Base-by-base conservation (phyloP, 2,888 invertebrate species). In the Panzeria rudis region DNA sequence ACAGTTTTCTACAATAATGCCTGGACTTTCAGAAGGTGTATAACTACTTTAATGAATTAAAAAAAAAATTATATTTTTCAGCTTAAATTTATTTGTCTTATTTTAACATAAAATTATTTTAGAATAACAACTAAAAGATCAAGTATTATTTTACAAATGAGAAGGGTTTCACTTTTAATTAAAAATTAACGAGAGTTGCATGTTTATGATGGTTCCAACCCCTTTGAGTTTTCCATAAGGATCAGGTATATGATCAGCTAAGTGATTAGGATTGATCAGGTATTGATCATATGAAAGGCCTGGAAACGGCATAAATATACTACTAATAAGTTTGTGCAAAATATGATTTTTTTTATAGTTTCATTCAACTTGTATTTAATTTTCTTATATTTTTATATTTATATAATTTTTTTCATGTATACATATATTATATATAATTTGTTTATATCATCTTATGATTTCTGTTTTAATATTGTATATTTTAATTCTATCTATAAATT, bases 401-500 rank as follows among this genome's bases (percentile, higher is more conserved):
- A 38, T 54, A 52, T 59, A 25, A 52, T 38, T 25, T 25, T 54
- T 23, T 59, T 47, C n/a, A 69, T 54, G 41, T 71, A 62, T 41
- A 61, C 61, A 71, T 54, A n/a, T 47, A 13, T 66, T 50, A 29
- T 50, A 50, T n/a, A 50, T 50, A 3, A 20, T 9, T 20, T 20
- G 61, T 23, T 61, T 35, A 32, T 29, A 3, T 52, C 17, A 41
- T 23, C 23, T 62, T 9, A 56, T 56, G 0, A 35, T 61, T 29
- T 41, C 32, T 13, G 17, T 61, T 66, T 54, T 69, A 32, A 41
- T 82, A 25, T 79, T 85, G 85, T 85, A 85, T 82, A 85, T 79
- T 85, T 85, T 71, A 71, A 73, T 44, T 59, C 85, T 85, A 85
- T 85, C 85, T 85, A 85, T 78, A 50, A 64, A 75, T 75, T 61